Percentiles rank a stretch among this genome's conserved stretches.
phyloP scores from a whole-genome alignment of 2,113 vertebrate species.

The Dipodomys ordii region DNA sequence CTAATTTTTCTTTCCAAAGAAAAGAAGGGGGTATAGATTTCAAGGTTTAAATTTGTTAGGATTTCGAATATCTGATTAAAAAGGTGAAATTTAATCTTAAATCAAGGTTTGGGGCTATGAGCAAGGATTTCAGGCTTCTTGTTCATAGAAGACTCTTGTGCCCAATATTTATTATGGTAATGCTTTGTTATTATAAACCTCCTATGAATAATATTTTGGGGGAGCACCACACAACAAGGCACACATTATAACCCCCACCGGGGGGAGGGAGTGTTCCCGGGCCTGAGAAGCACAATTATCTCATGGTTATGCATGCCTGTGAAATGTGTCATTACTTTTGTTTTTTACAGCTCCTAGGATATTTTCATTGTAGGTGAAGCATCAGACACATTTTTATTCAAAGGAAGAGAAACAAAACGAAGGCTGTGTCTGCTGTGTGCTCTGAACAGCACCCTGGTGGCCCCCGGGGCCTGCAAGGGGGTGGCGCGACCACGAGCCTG shows the following conservation, averaged over 20 bases:
- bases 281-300: constrained; percentile 80
- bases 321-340: constrained; percentile 75
- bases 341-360: constrained; percentile 72
- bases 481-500: no score
- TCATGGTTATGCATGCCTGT: constrained; percentile 59
- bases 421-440: constrained; percentile 54
- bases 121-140: constrained; percentile 59
- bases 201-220: constrained; percentile 82
- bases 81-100: constrained; percentile 80
- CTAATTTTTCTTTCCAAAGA: constrained; percentile 64
- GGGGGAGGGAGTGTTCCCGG: constrained; percentile 42
- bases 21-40: constrained; percentile 56
- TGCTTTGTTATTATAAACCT: constrained; percentile 84
- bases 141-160: constrained; percentile 79
- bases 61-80: constrained; percentile 77
- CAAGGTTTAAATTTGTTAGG: constrained; percentile 66
- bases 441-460: constrained; percentile 53
- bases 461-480: neutral
- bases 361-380: constrained; percentile 79
- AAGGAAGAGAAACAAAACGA: constrained; percentile 70
- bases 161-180: constrained; percentile 86
- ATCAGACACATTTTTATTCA: constrained; percentile 71
- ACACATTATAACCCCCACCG: constrained; percentile 63
- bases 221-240: constrained; percentile 82
- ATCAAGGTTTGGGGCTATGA: constrained; percentile 68